Evolutionary conservation across 2,113 vertebrate species (phyloP), one percentile per base, ranked within the genome.

Genomic region (Diadophis punctatus): DNA sequence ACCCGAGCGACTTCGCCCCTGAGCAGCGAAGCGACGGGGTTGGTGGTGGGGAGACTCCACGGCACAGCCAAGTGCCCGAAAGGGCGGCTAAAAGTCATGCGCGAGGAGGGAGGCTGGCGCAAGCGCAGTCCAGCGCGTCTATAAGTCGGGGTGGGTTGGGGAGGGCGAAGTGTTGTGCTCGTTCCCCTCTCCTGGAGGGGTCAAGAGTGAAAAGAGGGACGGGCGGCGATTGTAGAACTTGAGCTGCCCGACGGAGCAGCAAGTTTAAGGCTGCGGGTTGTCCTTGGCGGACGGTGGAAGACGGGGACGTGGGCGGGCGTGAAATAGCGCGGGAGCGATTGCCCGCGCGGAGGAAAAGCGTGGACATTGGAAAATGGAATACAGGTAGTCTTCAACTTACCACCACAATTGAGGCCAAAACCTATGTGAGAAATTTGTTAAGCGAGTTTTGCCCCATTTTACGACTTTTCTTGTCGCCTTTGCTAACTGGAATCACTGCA

Each of bases 1-100:
- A 55, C 22, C 90, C 95, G 94, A 95, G 1, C 30, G 27, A 1
- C 86, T 96, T 92, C 94, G 90, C 34, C 68, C 34, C 68, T 39
- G 1, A 34, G 63, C 34, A 68, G 68, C 68, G 68, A 80, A 34
- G 91, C 8, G 6, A 60, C 2, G 0, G 3, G 8, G 18, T 12
- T n/a, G 18, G 1, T 5, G 4, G 51, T 23, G 10, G 46, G 12
- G 60, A 1, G 4, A 80, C 18, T 80, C 74, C 16, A 9, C 34
- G 18, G 18, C 1, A 34, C 49, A 87, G 27, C 27, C 48, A 52
- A 51, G 27, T 49, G 48, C 7, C 14, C 27, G 16, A 63, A 58
- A 51, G 6, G 90, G 23, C 14, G 12, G 48, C 60, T 5, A 46
- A 84, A 34, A 34, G 6, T 27, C 91, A 89, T 89, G 91, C 91